Conservation (phyloP, 2,113 vertebrate species). For the Smithornis capensis region DNA sequence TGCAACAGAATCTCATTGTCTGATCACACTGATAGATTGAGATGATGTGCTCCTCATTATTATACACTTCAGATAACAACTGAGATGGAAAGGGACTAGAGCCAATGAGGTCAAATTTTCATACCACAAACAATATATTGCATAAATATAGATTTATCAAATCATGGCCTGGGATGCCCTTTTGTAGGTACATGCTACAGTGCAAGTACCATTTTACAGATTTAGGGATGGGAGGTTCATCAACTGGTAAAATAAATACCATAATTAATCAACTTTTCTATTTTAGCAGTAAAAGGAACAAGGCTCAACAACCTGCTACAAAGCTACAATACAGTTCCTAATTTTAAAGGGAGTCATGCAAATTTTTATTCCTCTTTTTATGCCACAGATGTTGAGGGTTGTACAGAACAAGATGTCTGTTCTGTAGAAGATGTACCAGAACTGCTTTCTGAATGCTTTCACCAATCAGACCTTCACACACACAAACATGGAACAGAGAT, state of each 20-base stretch:
- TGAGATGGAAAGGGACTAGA: background rate
- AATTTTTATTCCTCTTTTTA: background rate
- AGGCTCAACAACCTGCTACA: background rate
- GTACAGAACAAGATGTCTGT: background rate
- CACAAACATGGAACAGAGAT: background rate
- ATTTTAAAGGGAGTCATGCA: background rate
- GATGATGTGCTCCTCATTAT: background rate
- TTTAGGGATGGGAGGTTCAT: background rate
- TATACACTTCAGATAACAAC: background rate
- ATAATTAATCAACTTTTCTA: background rate
- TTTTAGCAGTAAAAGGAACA: background rate
- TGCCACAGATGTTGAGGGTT: background rate
- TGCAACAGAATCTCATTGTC: conserved; percentile 29
- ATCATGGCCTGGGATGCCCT: background rate
- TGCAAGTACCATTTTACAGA: background rate
- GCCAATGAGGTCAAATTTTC: background rate
- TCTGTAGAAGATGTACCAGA: background rate
- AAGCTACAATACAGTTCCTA: background rate
- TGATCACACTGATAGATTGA: background rate
- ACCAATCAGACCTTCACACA: background rate
- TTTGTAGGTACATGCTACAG: background rate
- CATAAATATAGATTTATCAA: background rate
- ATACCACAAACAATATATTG: background rate
- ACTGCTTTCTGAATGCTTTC: background rate
- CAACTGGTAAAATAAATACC: background rate